Percentiles rank a stretch among this genome's conserved stretches.
Conservation (phyloP, 2,888 invertebrate genomes). For the Thera obeliscata region DNA sequence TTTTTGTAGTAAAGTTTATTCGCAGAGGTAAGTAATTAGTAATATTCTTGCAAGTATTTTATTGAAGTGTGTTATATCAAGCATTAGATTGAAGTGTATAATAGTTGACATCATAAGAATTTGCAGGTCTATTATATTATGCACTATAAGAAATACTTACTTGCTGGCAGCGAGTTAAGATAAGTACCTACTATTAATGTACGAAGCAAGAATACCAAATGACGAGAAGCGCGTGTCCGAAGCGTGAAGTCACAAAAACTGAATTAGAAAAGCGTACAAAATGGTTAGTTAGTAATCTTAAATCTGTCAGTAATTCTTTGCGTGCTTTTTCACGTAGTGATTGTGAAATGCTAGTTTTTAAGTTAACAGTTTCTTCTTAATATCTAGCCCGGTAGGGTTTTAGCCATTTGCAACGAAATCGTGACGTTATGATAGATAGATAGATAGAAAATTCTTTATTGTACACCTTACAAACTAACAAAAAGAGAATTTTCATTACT, state of each 20-base stretch:
- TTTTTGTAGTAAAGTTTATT: conserved; percentile 12
- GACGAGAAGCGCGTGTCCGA: conserved; percentile 51
- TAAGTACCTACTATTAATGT: conserved; percentile 37
- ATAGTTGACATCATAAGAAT: conserved; percentile 32
- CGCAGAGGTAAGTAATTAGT: conserved; percentile 9
- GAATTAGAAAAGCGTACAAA: conserved; percentile 21
- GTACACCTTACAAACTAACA: no score
- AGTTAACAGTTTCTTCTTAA: no score
- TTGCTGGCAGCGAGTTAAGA: conserved; percentile 22
- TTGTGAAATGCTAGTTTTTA: no score
- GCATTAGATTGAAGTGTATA: conserved; percentile 21
- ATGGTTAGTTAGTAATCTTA: background rate
- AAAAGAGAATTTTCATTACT: no score
- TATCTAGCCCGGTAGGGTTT: no score
- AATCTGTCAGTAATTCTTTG: background rate
- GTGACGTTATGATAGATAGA: no score
- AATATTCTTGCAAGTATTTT: conserved; percentile 13
- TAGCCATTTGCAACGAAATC: no score
- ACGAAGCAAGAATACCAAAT: conserved; percentile 35
- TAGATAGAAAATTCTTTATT: no score
- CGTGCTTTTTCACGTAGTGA: no score
- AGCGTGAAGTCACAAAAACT: conserved; percentile 47
- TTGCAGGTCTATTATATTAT: conserved; percentile 38
- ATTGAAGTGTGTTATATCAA: conserved; percentile 18
- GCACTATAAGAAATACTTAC: conserved; percentile 30